phyloP scores from a whole-genome alignment of 2,113 vertebrate species.

The Chionodraco myersi region DNA sequence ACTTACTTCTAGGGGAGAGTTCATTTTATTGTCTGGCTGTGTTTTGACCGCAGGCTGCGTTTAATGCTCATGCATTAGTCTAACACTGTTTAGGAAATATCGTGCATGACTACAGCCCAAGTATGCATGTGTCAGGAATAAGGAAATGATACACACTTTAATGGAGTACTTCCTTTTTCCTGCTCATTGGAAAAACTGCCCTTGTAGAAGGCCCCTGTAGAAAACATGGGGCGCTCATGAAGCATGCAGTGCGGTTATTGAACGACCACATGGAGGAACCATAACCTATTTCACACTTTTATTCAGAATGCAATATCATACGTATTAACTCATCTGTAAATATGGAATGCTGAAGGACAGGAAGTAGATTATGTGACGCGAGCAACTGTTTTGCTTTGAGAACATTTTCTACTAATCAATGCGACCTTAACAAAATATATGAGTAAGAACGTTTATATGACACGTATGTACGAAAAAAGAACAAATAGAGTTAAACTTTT shows the following conservation, averaged over 20 bases:
- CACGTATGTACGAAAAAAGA: background rate
- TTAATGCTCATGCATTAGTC: background rate
- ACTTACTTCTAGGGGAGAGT: background rate
- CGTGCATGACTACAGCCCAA: background rate
- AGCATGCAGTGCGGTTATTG: background rate
- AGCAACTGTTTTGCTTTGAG: background rate
- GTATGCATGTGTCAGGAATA: slow-evolving; percentile 61
- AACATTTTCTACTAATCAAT: background rate
- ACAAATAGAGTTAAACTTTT: background rate
- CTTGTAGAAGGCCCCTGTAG: background rate
- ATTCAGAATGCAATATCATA: background rate
- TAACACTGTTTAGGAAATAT: background rate
- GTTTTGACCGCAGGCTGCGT: slow-evolving; percentile 3
- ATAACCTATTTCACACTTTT: slow-evolving; percentile 21
- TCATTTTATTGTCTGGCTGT: background rate
- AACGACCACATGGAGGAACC: background rate
- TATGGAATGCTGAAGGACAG: background rate
- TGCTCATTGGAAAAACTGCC: slow-evolving; percentile 43
- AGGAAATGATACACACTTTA: slow-evolving; percentile 68
- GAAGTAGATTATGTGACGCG: background rate
- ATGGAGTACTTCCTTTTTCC: slow-evolving; percentile 73
- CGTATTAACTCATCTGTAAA: background rate
- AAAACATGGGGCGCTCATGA: background rate
- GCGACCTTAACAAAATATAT: background rate
- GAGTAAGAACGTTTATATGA: background rate